Conservation (phyloP, 2,888 invertebrate species). For the Malacosoma neustria region DNA sequence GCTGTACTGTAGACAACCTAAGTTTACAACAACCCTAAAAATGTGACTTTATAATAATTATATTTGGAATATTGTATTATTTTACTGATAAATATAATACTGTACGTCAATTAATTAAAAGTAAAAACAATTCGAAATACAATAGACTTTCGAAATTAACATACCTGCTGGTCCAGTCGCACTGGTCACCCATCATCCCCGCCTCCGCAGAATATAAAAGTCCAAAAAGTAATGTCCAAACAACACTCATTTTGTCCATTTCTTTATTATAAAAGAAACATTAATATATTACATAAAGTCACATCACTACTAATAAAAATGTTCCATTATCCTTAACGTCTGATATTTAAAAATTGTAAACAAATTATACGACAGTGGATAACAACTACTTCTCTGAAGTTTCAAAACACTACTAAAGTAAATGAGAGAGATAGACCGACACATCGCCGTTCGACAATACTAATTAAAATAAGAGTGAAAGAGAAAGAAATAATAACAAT, state of each 20-base stretch:
- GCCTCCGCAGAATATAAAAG: slow-evolving; percentile 60
- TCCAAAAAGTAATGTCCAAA: slow-evolving; percentile 59
- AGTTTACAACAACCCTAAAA: too few species aligned
- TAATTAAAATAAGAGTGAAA: slow-evolving; percentile 22
- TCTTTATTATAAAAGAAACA: slow-evolving; percentile 11
- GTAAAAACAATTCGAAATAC: slow-evolving; percentile 22
- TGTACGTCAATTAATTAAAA: slow-evolving; percentile 4
- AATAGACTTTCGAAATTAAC: slow-evolving; percentile 30
- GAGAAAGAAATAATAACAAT: slow-evolving; percentile 33
- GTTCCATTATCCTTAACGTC: too few species aligned
- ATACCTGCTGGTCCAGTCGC: slow-evolving; percentile 83
- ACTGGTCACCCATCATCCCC: slow-evolving; percentile 78
- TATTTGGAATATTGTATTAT: neutral
- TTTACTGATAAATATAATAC: neutral
- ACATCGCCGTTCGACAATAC: slow-evolving; percentile 9
- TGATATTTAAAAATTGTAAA: slow-evolving; percentile 32
- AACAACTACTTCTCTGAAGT: slow-evolving; percentile 19
- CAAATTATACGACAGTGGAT: slow-evolving; percentile 25
- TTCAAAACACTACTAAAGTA: slow-evolving; percentile 35
- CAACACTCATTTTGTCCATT: slow-evolving; percentile 41
- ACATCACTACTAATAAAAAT: slow-evolving; percentile 46
- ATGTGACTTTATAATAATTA: too few species aligned
- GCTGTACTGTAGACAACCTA: too few species aligned
- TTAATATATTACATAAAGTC: slow-evolving; percentile 15
- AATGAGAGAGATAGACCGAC: slow-evolving; percentile 20